A percentile compares a stretch with the other conserved stretches of the same genome.
These are phyloP conservation scores for Dinoponera quadriceps DNA, from an alignment of 1,140 invertebrate species.

Conservation along the genomic window DNA sequence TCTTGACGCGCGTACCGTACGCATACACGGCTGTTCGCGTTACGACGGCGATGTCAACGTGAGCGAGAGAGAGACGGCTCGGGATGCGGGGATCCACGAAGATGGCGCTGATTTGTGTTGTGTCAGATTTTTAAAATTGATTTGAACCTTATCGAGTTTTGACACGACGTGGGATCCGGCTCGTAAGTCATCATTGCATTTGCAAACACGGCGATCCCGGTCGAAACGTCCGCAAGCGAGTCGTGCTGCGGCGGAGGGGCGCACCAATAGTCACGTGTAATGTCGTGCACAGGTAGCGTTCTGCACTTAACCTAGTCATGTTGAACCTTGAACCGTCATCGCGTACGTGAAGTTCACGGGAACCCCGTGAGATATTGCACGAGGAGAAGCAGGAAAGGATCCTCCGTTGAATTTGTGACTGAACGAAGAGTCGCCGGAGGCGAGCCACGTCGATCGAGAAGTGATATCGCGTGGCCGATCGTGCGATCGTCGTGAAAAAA, in stretches of 20 bases:
- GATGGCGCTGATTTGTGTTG: constrained; percentile 78
- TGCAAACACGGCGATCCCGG: not conserved
- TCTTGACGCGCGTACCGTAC: not conserved
- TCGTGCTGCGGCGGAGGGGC: not conserved
- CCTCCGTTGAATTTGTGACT: too few relatives aligned
- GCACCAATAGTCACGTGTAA: constrained; percentile 67
- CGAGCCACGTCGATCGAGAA: too few relatives aligned
- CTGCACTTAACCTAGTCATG: constrained; percentile 70
- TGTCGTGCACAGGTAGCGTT: constrained; percentile 55
- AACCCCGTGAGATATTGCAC: not conserved
- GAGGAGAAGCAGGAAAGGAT: not conserved
- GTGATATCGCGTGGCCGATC: too few relatives aligned
- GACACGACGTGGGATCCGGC: constrained; percentile 12
- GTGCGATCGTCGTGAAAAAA: not conserved
- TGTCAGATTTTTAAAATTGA: constrained; percentile 76
- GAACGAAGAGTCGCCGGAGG: too few relatives aligned
- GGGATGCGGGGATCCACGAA: constrained; percentile 65
- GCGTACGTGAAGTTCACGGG: not conserved
- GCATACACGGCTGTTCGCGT: too few relatives aligned
- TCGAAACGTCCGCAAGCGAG: not conserved
- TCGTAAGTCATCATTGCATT: not conserved
- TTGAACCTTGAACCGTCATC: constrained; percentile 48
- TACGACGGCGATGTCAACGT: constrained; percentile 45
- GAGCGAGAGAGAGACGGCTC: too few relatives aligned
- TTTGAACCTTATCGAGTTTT: constrained; percentile 52